Base-by-base conservation (phyloP, 2,797 vertebrate species). In the Cuniculus paca region DNA sequence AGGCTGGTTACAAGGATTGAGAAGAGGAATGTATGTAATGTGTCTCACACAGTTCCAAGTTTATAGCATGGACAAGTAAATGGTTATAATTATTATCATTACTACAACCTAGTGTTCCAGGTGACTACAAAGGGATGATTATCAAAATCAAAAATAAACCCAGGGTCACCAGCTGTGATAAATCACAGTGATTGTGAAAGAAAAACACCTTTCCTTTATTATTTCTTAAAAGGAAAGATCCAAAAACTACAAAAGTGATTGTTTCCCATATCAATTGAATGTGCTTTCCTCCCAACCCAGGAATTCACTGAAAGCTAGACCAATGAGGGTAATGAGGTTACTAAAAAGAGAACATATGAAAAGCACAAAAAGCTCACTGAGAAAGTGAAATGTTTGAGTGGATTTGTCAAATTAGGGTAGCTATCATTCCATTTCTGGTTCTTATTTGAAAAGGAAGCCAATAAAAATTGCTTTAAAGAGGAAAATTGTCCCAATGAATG, bases 321-420 rank as follows among this genome's bases (percentile, higher is more conserved):
- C 7, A 54, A 52, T 24, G 22, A 91, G 61, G 74, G 48, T 36
- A 91, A 97, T 56, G 36, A 90, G 56, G 85, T 91, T 91, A 92
- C 74, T 74, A 36, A 93, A 81, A 96, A 84, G 31, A 82, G 26
- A 72, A 91, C 95, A 90, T 56, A 6, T 34, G 31, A 93, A 95
- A 82, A 90, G 17, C 5, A 22, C n/a, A 78, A 89, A 91, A 97
- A 77, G 36, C 48, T 93, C 80, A 5, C 74, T 91, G 39, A 89
- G 87, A 93, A 93, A 91, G 39, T 92, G 28, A 97, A 90, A 70
- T 79, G 52, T 94, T 97, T 68, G 70, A 95, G 88, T 70, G 85
- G 28, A 80, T 96, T 96, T 90, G 61, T 96, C 92, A 93, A 94
- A 94, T 96, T 90, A 97, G 48, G 80, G 56, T 60, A 61, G 70